Evolutionary conservation across 2,113 vertebrate species (phyloP).

Genomic region (Bubo scandiacus): DNA sequence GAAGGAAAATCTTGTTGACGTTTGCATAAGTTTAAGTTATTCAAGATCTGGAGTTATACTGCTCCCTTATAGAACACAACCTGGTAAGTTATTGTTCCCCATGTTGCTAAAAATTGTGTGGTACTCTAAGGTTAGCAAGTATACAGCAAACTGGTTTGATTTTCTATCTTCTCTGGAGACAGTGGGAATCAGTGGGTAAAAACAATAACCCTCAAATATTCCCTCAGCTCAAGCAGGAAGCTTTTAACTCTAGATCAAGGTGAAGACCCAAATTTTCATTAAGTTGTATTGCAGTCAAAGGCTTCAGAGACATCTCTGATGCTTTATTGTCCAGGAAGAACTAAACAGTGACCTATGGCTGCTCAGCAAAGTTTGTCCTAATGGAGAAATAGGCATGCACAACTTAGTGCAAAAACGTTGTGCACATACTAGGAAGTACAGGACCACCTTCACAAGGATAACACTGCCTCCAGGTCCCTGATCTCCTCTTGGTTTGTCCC

Average conservation of each 20-base stretch:
- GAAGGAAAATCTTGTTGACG: constrained; percentile 13
- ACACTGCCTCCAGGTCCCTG: neutral
- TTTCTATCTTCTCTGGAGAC: neutral
- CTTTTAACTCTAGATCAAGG: neutral
- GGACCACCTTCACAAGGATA: neutral
- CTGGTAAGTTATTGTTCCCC: neutral
- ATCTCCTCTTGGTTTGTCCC: neutral
- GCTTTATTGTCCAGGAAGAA: neutral
- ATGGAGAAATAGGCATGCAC: neutral
- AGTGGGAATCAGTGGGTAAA: neutral
- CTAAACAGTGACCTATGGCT: neutral
- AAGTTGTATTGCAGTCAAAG: neutral
- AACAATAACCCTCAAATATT: neutral
- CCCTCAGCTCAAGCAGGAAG: neutral
- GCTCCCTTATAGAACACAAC: neutral
- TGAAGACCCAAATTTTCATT: neutral
- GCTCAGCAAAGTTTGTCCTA: neutral
- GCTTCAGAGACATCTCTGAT: neutral
- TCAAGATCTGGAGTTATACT: neutral
- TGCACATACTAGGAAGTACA: neutral
- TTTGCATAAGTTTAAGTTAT: neutral
- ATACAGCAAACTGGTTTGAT: neutral
- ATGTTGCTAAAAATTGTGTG: neutral
- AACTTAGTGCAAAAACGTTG: neutral
- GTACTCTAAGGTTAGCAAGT: neutral